Percentiles rank a stretch among this genome's conserved stretches.
Evolutionary conservation across 2,797 vertebrate species (phyloP).

Genomic region (Notolabrus celidotus): DNA sequence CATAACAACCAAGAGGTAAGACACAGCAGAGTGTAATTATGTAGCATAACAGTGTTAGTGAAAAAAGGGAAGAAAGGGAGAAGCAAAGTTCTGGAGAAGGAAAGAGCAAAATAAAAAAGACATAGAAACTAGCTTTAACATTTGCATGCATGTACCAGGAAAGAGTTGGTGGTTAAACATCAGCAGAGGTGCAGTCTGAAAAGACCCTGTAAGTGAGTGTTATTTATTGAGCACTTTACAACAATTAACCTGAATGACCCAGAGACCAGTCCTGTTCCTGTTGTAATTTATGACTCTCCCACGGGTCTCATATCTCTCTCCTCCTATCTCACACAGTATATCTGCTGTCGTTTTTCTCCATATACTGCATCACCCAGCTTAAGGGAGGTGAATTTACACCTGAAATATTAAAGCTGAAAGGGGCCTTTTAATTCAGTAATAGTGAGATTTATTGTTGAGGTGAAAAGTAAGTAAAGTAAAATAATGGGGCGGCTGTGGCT

Average conservation of each 20-base stretch:
- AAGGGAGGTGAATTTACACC: background rate
- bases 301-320: background rate
- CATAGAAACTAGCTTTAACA: background rate
- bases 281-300: background rate
- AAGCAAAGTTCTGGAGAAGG: background rate
- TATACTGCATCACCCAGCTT: background rate
- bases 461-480: too few species aligned
- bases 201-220: background rate
- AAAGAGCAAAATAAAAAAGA: background rate
- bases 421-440: background rate
- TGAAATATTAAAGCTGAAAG: background rate
- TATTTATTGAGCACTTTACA: constrained; percentile 18
- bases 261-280: background rate
- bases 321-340: background rate
- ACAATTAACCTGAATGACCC: constrained; percentile 16
- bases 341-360: background rate
- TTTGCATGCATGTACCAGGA: background rate
- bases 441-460: too few species aligned
- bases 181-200: constrained; percentile 8
- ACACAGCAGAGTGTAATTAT: background rate
- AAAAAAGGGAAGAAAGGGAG: too few species aligned
- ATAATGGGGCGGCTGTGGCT: too few species aligned
- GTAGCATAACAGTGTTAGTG: background rate
- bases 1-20: too few species aligned
- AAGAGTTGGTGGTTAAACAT: background rate